Conservation (phyloP, 2,888 invertebrate genomes). For the Trichopria drosophilae region DNA sequence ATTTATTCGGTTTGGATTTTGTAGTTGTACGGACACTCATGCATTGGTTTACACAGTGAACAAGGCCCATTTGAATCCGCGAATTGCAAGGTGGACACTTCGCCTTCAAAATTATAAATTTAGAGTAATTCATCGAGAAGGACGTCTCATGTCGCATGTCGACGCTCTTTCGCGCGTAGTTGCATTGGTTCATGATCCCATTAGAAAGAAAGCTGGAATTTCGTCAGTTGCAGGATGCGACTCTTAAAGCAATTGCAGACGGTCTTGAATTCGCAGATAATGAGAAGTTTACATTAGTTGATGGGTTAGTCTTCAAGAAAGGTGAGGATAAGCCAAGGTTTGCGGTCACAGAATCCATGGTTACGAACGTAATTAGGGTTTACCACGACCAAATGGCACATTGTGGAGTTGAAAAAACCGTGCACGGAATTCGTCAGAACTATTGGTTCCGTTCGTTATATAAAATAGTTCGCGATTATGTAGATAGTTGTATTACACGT, state of each 20-base stretch:
- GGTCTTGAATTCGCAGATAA: neutral
- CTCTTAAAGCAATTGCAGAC: neutral
- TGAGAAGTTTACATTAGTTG: slow-evolving; percentile 1
- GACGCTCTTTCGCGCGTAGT: slow-evolving; percentile 20
- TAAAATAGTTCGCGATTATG: too few relatives aligned
- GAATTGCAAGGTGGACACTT: slow-evolving; percentile 31
- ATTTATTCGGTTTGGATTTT: slow-evolving; percentile 32
- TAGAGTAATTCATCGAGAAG: slow-evolving; percentile 23
- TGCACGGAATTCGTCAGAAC: too few relatives aligned
- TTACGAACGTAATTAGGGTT: slow-evolving; percentile 6
- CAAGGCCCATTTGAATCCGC: slow-evolving; percentile 25
- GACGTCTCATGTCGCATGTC: slow-evolving; percentile 27
- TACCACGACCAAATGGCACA: slow-evolving; percentile 16
- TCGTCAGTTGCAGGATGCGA: neutral
- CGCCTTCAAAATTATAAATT: slow-evolving; percentile 30
- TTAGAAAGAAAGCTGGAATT: neutral
- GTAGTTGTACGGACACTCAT: slow-evolving; percentile 30
- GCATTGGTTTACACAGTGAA: slow-evolving; percentile 23
- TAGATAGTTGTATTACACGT: too few relatives aligned
- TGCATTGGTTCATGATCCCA: neutral
- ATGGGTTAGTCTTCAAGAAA: neutral
- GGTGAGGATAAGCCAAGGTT: neutral
- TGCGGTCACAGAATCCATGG: slow-evolving; percentile 14
- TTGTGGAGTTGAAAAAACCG: slow-evolving; percentile 20
- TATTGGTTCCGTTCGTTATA: too few relatives aligned